Evolutionary conservation across 2,113 vertebrate species (phyloP), one percentile per base, ranked within the genome.

Genomic region (Cyprinodon tularosa): DNA sequence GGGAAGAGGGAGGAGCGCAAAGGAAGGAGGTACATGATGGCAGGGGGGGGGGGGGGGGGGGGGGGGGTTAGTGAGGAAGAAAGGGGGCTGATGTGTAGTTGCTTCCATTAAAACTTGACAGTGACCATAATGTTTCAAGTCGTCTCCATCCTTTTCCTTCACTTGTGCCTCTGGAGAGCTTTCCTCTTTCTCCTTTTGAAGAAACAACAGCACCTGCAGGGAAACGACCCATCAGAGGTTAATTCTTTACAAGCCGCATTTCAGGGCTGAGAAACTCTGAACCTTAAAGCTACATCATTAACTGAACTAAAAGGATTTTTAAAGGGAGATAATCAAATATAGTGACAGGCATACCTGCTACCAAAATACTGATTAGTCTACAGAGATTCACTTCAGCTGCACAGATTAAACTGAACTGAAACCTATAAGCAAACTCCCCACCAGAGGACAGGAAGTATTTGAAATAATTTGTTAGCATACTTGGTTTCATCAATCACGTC

Each of bases 161-260:
- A 98, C 94, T 99, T 98, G 93, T 96, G 97, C 83, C 97, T 95
- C 91, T 98, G 97, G 79, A 96, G 94, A 11, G 95, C 95, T 98
- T 99, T 99, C 95, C 97, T 97, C 97, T 98, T 99, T 90, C 96
- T 96, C 79, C 98, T 95, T 87, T 98, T 99, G 92, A 99, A 99
- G 93, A 99, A 99, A 91, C 98, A 99, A 95, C 98, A 99, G 96
- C 98, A 99, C 95, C 98, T 98, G 89, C 5, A 62, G 72, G 70
- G 9, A 48, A 37, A 83, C 13, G 78, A 4, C 72, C 29, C 29
- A 29, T 29, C 29, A 29, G 29, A 29, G 29, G 29, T 29, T 11
- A 45, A 45, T 10, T 45, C 44, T 45, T 45, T 11, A 45, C 9
- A 45, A 11, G 44, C 44, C 2, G 9, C 11, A 8, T 45, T 45